Base-by-base conservation (phyloP, 2,888 invertebrate genomes). In the Laspeyria flexula region DNA sequence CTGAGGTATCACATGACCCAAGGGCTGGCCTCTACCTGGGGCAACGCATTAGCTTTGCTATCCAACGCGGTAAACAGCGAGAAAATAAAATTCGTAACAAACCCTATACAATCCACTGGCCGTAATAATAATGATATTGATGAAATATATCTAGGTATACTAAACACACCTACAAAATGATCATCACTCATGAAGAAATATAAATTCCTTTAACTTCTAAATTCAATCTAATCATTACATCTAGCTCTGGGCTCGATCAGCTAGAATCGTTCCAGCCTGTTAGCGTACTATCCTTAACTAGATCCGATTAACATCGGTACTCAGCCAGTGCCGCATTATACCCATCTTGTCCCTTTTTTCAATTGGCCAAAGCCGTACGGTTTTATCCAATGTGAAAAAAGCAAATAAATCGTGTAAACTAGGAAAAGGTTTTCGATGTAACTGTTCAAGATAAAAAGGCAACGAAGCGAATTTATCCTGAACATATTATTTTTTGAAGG, bases 231-330 rank as follows among this genome's bases (percentile, higher is more conserved):
- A 62, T 62, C 63, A 66, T 50, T 13, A 21, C 21, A 16, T 27
- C 29, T 15, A 27, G 27, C 29, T 11, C 12, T 27, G 5, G n/a
- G 11, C n/a, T 27, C 21, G 21, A 11, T 23, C n/a, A 18, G 21
- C 10, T 35, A 29, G 5, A 27, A 30, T 6, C 13, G 37, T 13
- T 29, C 27, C 35, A 41, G 18, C 50, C 41, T 48, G 40, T 53
- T 48, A 58, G 56, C 54, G 38, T 44, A 56, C 57, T 60, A 69
- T 61, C 51, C 61, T 37, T 65, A 68, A 65, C 65, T 69, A 68
- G 67, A 76, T 76, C 76, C 71, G 75, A 75, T 78, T 77, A 75
- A 71, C 66, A 71, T 64, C 65, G 63, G 52, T 53, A 54, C 55
- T 56, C 48, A 53, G 59, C 44, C 54, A 48, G 58, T 55, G 46